phyloP scores from a whole-genome alignment of 2,113 vertebrate species.

The Apodemus sylvaticus region DNA sequence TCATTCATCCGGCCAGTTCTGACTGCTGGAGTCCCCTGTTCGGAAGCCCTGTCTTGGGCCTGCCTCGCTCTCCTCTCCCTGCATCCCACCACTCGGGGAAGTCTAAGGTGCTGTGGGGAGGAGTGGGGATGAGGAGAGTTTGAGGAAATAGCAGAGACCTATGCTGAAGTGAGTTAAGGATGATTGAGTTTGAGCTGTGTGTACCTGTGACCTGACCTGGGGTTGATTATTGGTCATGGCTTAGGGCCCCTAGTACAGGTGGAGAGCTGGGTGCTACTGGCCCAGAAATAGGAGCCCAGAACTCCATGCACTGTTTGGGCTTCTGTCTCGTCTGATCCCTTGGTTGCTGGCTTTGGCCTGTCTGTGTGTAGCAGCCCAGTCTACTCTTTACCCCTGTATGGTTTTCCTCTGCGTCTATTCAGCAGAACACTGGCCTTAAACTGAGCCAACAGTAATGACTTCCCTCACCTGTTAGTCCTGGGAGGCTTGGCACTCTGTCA shows the following conservation, averaged over 20 bases:
- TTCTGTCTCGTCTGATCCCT: not conserved
- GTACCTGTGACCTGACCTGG: not conserved
- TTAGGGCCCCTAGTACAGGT: rapidly evolving
- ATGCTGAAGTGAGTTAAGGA: not conserved
- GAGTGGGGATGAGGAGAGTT: not conserved
- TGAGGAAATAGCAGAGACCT: not conserved
- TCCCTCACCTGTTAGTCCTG: not conserved
- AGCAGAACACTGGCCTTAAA: not conserved
- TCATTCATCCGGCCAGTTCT: not conserved
- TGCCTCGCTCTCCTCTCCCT: not conserved
- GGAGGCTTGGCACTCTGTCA: not conserved
- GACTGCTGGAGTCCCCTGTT: not conserved
- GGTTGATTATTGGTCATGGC: not conserved
- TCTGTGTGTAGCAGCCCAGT: rapidly evolving
- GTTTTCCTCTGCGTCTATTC: not conserved
- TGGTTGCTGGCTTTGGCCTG: not conserved
- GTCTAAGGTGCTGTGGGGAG: not conserved
- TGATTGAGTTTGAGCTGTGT: not conserved
- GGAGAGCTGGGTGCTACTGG: not conserved
- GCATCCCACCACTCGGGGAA: not conserved
- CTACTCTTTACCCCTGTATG: not conserved
- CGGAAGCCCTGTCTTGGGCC: rapidly evolving
- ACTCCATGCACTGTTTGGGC: not conserved
- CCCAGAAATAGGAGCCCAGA: not conserved
- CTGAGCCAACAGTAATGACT: not conserved